A percentile compares a stretch with the other conserved stretches of the same genome.
phyloP scores from a whole-genome alignment of 1,140 invertebrate species.

The Apolygus lucorum region DNA sequence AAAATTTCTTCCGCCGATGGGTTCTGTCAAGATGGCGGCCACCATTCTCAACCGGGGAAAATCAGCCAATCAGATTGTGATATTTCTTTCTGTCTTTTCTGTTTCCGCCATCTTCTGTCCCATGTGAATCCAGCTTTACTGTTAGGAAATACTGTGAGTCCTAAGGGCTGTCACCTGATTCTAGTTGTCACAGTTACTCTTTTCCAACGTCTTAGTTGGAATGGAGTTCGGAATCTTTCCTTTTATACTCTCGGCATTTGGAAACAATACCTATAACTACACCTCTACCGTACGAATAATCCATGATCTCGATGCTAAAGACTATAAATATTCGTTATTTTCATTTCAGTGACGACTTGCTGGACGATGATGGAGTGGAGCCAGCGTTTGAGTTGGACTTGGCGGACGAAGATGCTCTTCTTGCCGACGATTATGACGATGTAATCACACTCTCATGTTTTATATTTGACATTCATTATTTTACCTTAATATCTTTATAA shows the following conservation, averaged over 20 bases:
- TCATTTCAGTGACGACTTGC: neutral
- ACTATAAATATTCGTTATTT: too few species aligned
- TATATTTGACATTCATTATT: neutral
- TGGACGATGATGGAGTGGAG: constrained; percentile 2
- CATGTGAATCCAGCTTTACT: too few species aligned
- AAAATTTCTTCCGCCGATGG: too few species aligned
- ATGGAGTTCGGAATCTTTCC: neutral
- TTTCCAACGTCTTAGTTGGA: too few species aligned
- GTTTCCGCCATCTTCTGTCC: too few species aligned
- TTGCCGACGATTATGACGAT: constrained; percentile 3
- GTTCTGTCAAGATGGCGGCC: too few species aligned
- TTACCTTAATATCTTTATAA: neutral
- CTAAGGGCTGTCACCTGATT: too few species aligned
- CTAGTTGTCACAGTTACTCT: too few species aligned
- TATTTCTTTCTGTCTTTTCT: too few species aligned
- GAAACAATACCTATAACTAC: neutral
- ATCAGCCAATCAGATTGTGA: too few species aligned
- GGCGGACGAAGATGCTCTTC: constrained; percentile 1
- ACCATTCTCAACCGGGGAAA: too few species aligned
- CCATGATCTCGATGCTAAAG: neutral
- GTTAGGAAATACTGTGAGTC: too few species aligned
- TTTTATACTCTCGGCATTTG: neutral
- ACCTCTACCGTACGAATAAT: neutral
- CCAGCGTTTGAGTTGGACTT: neutral
- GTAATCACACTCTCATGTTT: neutral